These are phyloP conservation scores for Nematolebias whitei DNA, from an alignment of 2,113 vertebrate species.

Conservation along the genomic window DNA sequence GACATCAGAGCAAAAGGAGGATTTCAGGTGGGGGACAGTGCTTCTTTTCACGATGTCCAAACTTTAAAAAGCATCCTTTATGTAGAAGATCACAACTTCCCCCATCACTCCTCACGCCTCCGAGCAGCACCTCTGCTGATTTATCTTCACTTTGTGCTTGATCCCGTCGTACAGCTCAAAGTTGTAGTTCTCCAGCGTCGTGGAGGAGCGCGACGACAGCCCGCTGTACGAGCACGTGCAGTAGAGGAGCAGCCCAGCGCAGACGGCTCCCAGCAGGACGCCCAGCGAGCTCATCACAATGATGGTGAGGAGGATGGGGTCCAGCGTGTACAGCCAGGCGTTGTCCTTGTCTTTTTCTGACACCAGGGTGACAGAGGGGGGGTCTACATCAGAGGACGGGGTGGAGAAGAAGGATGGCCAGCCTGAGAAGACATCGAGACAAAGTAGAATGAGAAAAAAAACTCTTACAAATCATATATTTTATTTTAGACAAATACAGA, in stretches of 20 bases:
- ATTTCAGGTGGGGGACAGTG: constrained; percentile 34
- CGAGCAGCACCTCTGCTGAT: constrained; percentile 97
- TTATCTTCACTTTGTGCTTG: constrained; percentile 98
- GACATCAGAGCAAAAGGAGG: constrained; percentile 58
- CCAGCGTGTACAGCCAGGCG: constrained; percentile 93
- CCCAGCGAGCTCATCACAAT: constrained; percentile 98
- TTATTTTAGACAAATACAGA: too few species aligned
- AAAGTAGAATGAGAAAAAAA: not conserved
- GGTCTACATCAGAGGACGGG: constrained; percentile 67
- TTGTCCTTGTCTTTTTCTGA: constrained; percentile 88
- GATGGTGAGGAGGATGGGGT: constrained; percentile 98
- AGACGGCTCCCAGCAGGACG: constrained; percentile 91
- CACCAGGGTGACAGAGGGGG: constrained; percentile 79
- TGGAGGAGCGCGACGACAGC: constrained; percentile 93
- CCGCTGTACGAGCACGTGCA: constrained; percentile 94
- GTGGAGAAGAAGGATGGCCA: constrained; percentile 74
- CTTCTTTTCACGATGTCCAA: constrained; percentile 45
- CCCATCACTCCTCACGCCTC: constrained; percentile 85
- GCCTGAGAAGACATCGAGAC: constrained; percentile 59
- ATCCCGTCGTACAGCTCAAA: constrained; percentile 96
- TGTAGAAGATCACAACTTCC: not conserved
- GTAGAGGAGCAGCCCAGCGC: constrained; percentile 93
- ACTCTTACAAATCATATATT: not conserved
- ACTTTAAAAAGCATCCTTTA: constrained; percentile 19
- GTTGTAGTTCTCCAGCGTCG: constrained; percentile 98